Evolutionary conservation across 1,140 invertebrate genomes (phyloP).

Genomic region (Leptinotarsa lineolata): DNA sequence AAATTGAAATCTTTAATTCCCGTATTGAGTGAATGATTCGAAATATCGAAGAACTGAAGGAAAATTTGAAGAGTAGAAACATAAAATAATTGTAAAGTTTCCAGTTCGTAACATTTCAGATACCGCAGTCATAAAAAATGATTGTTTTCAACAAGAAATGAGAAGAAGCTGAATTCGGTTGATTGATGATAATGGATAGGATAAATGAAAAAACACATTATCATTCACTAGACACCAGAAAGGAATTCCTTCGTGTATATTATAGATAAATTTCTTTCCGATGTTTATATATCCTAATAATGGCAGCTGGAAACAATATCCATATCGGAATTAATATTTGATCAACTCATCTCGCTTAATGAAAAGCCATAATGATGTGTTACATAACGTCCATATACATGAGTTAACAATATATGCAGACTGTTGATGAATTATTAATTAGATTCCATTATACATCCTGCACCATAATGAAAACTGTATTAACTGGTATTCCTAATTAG

Average conservation of each 20-base stretch:
- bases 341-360: background rate
- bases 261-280: no score
- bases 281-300: background rate
- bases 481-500: background rate
- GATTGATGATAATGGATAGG: no score
- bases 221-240: no score
- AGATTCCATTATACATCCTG: background rate
- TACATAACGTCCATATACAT: background rate
- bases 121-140: background rate
- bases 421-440: slow-evolving; percentile 1
- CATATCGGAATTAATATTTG: background rate
- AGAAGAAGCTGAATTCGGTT: no score
- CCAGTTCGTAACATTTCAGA: background rate
- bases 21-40: background rate
- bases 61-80: background rate
- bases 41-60: background rate
- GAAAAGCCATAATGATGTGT: background rate
- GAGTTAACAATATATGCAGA: background rate
- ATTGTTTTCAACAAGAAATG: background rate
- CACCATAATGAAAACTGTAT: background rate
- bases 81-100: background rate
- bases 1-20: background rate
- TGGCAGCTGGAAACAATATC: background rate
- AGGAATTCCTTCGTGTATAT: no score
- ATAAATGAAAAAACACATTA: no score